Percentiles rank a stretch among this genome's conserved stretches.
Evolutionary conservation across 92 coral and sea anemone species (phyloP).

Genomic region (Actinostola sp.): DNA sequence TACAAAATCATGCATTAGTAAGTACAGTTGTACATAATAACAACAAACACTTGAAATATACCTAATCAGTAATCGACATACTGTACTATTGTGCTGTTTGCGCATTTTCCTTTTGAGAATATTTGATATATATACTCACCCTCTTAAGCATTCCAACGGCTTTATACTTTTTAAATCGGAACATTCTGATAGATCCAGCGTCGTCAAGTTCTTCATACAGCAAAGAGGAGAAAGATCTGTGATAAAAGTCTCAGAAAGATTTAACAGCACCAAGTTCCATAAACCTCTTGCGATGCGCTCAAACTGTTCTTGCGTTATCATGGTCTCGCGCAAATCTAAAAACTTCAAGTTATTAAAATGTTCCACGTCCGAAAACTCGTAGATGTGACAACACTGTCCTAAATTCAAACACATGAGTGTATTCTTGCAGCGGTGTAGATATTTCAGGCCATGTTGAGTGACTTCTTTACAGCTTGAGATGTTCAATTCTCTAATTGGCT

Average conservation of each 20-base stretch:
- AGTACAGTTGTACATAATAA: too few relatives aligned
- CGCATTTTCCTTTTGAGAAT: neutral
- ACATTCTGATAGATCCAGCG: slow-evolving; percentile 75
- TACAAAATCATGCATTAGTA: too few relatives aligned
- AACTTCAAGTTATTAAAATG: slow-evolving; percentile 48
- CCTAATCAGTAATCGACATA: too few relatives aligned
- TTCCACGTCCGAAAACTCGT: slow-evolving; percentile 56
- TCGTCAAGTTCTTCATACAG: slow-evolving; percentile 45
- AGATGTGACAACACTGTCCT: slow-evolving; percentile 48
- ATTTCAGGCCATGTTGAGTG: slow-evolving; percentile 58
- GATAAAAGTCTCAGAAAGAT: slow-evolving; percentile 57
- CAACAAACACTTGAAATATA: too few relatives aligned
- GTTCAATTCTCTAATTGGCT: slow-evolving; percentile 79
- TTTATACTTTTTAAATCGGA: slow-evolving; percentile 46
- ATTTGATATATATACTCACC: slow-evolving; percentile 52
- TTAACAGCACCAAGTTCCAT: slow-evolving; percentile 43
- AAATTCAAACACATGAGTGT: slow-evolving; percentile 67
- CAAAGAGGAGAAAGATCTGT: slow-evolving; percentile 63
- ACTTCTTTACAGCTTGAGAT: slow-evolving; percentile 62
- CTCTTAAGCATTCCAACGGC: slow-evolving; percentile 54
- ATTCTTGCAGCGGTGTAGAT: slow-evolving; percentile 59
- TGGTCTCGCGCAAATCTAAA: slow-evolving; percentile 66
- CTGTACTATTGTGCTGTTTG: neutral
- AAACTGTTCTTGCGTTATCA: slow-evolving; percentile 57
- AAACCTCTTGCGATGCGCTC: slow-evolving; percentile 40